phyloP scores from a whole-genome alignment of 2,797 vertebrate genomes.

The Natrix natrix region DNA sequence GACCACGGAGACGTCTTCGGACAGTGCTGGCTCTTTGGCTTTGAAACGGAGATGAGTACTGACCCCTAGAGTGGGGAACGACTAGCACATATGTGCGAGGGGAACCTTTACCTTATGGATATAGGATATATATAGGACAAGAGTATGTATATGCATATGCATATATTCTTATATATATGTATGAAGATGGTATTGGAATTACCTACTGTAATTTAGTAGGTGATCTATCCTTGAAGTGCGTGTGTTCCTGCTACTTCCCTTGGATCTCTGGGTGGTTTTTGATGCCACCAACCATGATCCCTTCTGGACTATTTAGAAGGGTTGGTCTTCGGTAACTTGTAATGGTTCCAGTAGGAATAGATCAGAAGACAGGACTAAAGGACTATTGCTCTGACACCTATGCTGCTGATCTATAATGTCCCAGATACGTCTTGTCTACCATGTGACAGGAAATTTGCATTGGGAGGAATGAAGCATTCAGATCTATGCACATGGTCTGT shows the following conservation, averaged over 20 bases:
- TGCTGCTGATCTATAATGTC: not conserved
- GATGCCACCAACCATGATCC: not conserved
- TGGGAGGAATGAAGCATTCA: too few species aligned
- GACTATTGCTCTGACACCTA: not conserved
- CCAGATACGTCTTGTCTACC: not conserved
- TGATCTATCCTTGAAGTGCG: not conserved
- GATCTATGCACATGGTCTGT: too few species aligned
- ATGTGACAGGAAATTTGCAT: not conserved
- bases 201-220: not conserved
- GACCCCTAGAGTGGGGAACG: too few species aligned
- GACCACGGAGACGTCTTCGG: too few species aligned
- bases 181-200: not conserved
- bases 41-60: too few species aligned
- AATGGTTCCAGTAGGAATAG: not conserved
- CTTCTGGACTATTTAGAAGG: not conserved
- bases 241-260: not conserved
- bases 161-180: too few species aligned
- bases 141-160: too few species aligned
- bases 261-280: not conserved
- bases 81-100: too few species aligned
- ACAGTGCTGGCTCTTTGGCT: too few species aligned
- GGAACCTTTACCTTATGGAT: too few species aligned
- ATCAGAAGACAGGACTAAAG: not conserved
- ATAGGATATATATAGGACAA: too few species aligned
- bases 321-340: not conserved